Evolutionary conservation across 2,888 invertebrate species (phyloP).

Genomic region (Coelinius sp.): DNA sequence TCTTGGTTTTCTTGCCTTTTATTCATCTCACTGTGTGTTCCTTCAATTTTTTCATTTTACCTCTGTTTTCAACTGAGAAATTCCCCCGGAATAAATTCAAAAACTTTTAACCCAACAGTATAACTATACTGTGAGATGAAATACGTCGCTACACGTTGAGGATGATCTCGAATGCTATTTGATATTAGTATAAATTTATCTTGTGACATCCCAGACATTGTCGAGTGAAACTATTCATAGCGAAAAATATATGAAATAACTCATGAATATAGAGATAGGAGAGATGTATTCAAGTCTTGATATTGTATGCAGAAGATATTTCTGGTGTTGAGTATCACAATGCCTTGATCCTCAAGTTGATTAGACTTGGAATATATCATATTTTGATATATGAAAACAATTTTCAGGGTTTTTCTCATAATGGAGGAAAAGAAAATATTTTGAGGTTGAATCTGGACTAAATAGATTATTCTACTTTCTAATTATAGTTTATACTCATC

Average conservation of each 20-base stretch:
- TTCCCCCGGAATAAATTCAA: slow-evolving; percentile 46
- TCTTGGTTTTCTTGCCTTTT: slow-evolving; percentile 10
- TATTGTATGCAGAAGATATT: slow-evolving; percentile 4
- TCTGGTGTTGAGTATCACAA: neutral
- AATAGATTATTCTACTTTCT: no score
- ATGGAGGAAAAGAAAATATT: no score
- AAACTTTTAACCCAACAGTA: slow-evolving; percentile 45
- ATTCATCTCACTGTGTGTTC: slow-evolving; percentile 25
- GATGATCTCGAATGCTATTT: slow-evolving; percentile 21
- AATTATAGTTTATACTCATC: no score
- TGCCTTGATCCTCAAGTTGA: neutral
- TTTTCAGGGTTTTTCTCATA: no score
- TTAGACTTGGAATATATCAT: neutral
- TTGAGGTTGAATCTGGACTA: no score
- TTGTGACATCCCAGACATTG: slow-evolving; percentile 11
- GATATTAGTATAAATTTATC: slow-evolving; percentile 3
- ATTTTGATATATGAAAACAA: neutral
- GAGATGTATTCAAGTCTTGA: neutral
- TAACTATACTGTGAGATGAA: slow-evolving; percentile 39
- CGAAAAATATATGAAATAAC: slow-evolving; percentile 22
- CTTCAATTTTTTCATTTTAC: slow-evolving; percentile 14
- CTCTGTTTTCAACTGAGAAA: slow-evolving; percentile 21
- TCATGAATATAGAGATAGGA: neutral
- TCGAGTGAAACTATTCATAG: slow-evolving; percentile 15
- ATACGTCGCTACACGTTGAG: slow-evolving; percentile 11